Conservation (phyloP, 1,140 invertebrate species). For the Eupeodes corollae region DNA sequence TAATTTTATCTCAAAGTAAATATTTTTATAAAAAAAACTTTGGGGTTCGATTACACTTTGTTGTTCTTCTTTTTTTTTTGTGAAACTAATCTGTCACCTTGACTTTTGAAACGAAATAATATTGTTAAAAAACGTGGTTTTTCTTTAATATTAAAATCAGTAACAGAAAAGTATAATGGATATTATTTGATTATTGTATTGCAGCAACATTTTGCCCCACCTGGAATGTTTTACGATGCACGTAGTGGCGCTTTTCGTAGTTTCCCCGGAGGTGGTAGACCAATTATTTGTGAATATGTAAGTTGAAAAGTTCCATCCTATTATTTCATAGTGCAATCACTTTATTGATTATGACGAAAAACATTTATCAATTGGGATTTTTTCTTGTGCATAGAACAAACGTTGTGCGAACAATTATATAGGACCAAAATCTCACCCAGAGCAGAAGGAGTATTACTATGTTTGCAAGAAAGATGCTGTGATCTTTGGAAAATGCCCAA, state of each 20-base stretch:
- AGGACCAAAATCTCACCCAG: constrained; percentile 33
- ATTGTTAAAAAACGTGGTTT: too few relatives aligned
- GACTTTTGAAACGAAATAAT: neutral
- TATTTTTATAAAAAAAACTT: too few relatives aligned
- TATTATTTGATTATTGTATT: too few relatives aligned
- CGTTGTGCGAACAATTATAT: constrained; percentile 30
- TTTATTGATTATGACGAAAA: neutral
- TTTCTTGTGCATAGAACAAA: constrained; percentile 17
- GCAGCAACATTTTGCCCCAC: constrained; percentile 3
- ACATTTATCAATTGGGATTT: neutral
- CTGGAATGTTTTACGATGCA: constrained; percentile 20
- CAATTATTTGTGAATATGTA: constrained; percentile 28
- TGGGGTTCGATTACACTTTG: neutral
- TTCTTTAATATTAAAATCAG: too few relatives aligned
- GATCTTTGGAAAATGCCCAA: constrained; percentile 33
- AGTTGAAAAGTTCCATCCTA: too few relatives aligned
- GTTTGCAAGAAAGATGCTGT: constrained; percentile 31
- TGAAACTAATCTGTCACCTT: neutral
- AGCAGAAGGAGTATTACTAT: constrained; percentile 35
- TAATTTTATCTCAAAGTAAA: too few relatives aligned
- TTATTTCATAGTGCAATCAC: neutral
- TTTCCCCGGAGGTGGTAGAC: constrained; percentile 33
- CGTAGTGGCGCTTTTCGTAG: constrained; percentile 17
- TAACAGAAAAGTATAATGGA: too few relatives aligned
- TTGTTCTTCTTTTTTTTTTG: neutral